These are phyloP conservation scores for Pollenia griseotomentosa DNA, from an alignment of 2,888 invertebrate species.

Conservation along the genomic window DNA sequence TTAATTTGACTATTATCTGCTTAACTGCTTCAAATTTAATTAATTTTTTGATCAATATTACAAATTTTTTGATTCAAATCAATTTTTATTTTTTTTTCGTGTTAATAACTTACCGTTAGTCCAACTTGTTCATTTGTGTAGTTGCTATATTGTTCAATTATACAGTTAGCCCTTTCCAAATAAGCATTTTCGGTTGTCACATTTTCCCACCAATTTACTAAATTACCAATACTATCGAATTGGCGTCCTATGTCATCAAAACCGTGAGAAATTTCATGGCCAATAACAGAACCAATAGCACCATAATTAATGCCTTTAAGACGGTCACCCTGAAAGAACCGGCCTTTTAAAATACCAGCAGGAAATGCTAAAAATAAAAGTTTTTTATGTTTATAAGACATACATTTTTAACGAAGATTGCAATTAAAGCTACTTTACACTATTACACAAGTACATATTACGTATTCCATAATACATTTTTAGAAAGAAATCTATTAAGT, in stretches of 20 bases:
- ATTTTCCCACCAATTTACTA: constrained; percentile 96
- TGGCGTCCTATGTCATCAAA: constrained; percentile 95
- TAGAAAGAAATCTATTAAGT: too few species aligned
- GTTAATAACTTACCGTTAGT: constrained; percentile 82
- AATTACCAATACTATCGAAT: constrained; percentile 95
- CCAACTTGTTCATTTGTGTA: constrained; percentile 92
- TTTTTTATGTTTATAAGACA: too few species aligned
- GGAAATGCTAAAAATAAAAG: constrained; percentile 90
- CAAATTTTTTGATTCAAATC: too few species aligned
- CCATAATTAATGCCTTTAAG: constrained; percentile 97
- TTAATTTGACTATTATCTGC: too few species aligned
- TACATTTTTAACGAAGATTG: too few species aligned
- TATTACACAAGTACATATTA: too few species aligned
- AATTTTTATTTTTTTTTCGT: too few species aligned
- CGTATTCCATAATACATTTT: too few species aligned
- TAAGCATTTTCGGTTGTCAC: constrained; percentile 93
- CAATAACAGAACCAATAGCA: constrained; percentile 95
- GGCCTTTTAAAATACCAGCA: constrained; percentile 96
- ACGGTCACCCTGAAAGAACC: constrained; percentile 94
- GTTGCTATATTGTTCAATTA: constrained; percentile 96
- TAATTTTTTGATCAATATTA: too few species aligned
- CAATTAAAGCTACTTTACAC: too few species aligned
- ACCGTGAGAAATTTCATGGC: constrained; percentile 96
- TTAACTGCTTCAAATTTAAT: not conserved
- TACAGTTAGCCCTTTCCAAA: constrained; percentile 93